phyloP scores from a whole-genome alignment of 2,888 invertebrate species.

The Oscheius onirici region DNA sequence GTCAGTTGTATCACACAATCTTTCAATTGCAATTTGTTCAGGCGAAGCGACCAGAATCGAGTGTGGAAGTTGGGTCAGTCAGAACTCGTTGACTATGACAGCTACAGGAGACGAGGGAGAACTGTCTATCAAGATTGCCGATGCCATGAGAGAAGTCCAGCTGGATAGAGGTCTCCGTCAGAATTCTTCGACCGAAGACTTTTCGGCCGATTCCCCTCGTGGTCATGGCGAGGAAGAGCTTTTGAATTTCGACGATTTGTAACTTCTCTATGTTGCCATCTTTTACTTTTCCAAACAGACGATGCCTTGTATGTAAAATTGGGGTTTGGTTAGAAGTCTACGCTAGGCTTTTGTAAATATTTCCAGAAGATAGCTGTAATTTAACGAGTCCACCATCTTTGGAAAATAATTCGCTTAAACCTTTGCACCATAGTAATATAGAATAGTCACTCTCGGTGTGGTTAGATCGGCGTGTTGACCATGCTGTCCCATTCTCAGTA shows the following conservation, averaged over 20 bases:
- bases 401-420: constrained; percentile 5
- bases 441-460: background rate
- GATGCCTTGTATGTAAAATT: constrained; percentile 28
- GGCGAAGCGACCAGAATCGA: constrained; percentile 49
- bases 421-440: background rate
- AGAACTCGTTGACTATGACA: constrained; percentile 28
- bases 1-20: background rate
- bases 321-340: background rate
- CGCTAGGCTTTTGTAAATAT: constrained; percentile 23
- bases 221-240: constrained; percentile 11
- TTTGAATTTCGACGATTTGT: constrained; percentile 25
- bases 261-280: constrained; percentile 4
- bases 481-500: background rate
- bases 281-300: constrained; percentile 13
- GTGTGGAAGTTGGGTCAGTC: constrained; percentile 59
- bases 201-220: constrained; percentile 7
- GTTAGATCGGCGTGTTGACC: constrained; percentile 11
- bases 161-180: background rate
- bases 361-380: constrained; percentile 19
- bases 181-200: constrained; percentile 24
- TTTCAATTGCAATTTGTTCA: background rate
- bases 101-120: constrained; percentile 16
- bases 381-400: background rate
- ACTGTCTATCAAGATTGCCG: constrained; percentile 50
- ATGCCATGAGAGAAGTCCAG: constrained; percentile 52